These are phyloP conservation scores for Suillia variegata DNA, from an alignment of 2,888 invertebrate genomes.

Conservation along the genomic window DNA sequence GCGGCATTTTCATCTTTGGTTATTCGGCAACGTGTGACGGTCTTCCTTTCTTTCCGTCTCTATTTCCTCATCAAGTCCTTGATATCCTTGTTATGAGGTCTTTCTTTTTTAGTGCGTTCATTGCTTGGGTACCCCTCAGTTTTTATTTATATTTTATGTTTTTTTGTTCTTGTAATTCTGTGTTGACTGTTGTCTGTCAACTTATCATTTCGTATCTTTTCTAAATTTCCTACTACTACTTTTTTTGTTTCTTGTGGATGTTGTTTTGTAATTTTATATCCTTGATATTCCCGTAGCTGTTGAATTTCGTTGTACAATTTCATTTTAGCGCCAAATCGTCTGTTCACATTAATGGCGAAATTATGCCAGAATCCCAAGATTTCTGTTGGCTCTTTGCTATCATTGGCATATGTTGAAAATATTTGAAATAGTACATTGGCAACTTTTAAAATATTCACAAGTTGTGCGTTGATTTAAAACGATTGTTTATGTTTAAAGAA, in stretches of 20 bases:
- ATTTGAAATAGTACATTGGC: no score
- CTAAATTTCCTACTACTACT: neutral
- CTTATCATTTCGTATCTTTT: conserved; percentile 35
- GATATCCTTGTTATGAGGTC: conserved; percentile 17
- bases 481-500: no score
- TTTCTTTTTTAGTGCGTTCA: conserved; percentile 10
- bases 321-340: conserved; percentile 40
- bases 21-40: neutral
- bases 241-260: conserved; percentile 8
- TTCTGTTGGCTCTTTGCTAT: no score
- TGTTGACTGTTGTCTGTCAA: conserved; percentile 46
- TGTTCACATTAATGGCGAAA: conserved; percentile 49
- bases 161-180: conserved; percentile 30
- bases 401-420: no score
- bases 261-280: conserved; percentile 26
- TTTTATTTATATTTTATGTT: conserved; percentile 13
- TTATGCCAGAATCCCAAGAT: conserved; percentile 36
- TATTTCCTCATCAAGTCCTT: conserved; percentile 36
- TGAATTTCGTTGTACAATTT: neutral
- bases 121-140: no score
- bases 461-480: no score
- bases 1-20: conserved; percentile 25
- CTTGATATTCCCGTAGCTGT: conserved; percentile 16
- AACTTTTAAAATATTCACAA: no score
- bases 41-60: conserved; percentile 16